Conservation (phyloP, 2,797 vertebrate genomes). For the Anguilla obscura region DNA sequence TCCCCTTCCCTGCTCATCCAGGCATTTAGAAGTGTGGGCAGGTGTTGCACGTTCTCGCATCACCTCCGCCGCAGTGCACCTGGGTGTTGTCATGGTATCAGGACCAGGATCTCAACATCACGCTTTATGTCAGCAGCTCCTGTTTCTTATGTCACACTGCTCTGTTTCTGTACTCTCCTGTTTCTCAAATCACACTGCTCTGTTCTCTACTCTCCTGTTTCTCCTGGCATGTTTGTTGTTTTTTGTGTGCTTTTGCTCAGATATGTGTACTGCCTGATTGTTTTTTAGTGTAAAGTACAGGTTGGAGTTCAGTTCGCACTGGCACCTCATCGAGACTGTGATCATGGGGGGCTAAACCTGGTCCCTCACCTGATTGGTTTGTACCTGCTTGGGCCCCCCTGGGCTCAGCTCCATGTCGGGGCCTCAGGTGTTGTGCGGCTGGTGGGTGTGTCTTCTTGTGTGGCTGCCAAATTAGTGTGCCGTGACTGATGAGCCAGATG, state of each 20-base stretch:
- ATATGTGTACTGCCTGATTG: neutral
- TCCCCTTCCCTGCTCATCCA: neutral
- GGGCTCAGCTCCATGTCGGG: neutral
- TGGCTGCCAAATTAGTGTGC: neutral
- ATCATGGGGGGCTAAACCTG: neutral
- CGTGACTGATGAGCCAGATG: neutral
- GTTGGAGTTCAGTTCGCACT: neutral
- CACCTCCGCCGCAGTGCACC: neutral
- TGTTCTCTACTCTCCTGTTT: neutral
- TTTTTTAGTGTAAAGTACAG: neutral
- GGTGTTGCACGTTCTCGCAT: neutral
- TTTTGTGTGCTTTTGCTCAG: neutral
- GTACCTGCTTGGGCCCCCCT: neutral
- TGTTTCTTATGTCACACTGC: neutral
- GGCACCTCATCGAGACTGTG: neutral
- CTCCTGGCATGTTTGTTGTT: neutral
- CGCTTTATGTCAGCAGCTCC: neutral
- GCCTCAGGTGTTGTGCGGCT: neutral
- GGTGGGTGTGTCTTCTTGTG: neutral
- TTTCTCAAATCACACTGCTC: neutral
- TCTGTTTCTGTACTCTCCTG: neutral
- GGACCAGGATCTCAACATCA: neutral
- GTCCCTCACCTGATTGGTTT: neutral
- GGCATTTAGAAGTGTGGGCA: neutral
- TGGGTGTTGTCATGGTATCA: neutral